phyloP scores from a whole-genome alignment of 2,888 invertebrate species.

The Caenorhabditis sp. region DNA sequence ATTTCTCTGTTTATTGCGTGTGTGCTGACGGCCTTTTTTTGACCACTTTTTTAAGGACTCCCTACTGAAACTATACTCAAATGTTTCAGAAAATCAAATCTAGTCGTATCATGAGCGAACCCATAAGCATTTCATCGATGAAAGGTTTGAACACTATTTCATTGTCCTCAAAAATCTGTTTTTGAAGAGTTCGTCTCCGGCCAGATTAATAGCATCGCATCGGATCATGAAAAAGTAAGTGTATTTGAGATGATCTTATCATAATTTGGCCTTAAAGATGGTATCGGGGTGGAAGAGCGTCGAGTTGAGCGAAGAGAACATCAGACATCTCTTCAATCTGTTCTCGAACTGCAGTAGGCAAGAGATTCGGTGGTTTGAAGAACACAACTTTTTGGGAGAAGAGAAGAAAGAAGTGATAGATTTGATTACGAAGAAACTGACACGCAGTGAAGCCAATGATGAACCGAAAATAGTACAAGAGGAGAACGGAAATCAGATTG shows the following conservation, averaged over 20 bases:
- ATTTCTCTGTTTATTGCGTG: not conserved
- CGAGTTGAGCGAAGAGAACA: conserved; percentile 28
- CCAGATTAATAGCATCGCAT: conserved; percentile 7
- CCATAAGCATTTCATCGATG: too few relatives aligned
- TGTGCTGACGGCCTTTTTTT: not conserved
- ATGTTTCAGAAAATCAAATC: not conserved
- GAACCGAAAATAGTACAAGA: not conserved
- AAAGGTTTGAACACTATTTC: too few relatives aligned
- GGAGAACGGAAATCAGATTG: too few relatives aligned
- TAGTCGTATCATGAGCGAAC: too few relatives aligned
- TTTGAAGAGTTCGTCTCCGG: conserved; percentile 26
- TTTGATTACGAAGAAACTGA: conserved; percentile 10
- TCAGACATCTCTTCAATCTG: conserved; percentile 22
- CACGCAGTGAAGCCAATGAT: too few relatives aligned
- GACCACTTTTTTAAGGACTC: not conserved
- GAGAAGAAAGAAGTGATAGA: not conserved
- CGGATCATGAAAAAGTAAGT: conserved; percentile 28
- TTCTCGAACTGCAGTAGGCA: conserved; percentile 22
- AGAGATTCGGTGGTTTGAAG: conserved; percentile 24
- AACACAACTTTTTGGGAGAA: conserved; percentile 6
- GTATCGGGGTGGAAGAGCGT: conserved; percentile 26
- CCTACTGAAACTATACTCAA: not conserved
- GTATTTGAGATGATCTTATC: not conserved
- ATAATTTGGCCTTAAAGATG: conserved; percentile 23
- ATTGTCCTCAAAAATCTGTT: not conserved